phyloP scores from a whole-genome alignment of 2,113 vertebrate species.

The Melierax canorus region DNA sequence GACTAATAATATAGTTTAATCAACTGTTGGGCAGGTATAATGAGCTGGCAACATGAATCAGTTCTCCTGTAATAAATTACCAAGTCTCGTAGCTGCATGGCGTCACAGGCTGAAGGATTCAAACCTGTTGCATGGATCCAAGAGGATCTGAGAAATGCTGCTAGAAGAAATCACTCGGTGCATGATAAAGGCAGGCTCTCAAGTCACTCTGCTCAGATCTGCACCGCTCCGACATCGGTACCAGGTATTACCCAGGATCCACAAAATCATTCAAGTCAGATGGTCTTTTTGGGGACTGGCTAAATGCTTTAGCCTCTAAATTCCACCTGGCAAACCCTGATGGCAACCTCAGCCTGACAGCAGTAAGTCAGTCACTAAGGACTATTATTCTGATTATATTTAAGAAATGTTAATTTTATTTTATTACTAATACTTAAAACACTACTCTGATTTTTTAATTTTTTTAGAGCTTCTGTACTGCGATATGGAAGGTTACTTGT shows the following conservation, averaged over 20 bases:
- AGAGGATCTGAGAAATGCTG: neutral
- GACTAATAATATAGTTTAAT: conserved; percentile 35
- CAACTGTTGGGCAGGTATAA: conserved; percentile 25
- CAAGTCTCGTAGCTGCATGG: fast-evolving
- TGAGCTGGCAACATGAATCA: neutral
- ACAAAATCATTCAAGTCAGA: neutral
- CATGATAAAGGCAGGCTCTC: neutral
- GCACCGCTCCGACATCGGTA: neutral
- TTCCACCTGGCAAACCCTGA: neutral
- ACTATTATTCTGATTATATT: neutral
- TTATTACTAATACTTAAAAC: neutral
- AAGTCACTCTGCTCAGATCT: neutral
- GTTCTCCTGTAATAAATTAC: conserved; percentile 3
- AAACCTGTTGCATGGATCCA: neutral
- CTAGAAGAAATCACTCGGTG: neutral
- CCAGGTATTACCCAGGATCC: neutral
- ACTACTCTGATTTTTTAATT: neutral
- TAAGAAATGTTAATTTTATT: neutral
- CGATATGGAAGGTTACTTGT: neutral
- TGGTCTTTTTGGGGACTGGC: neutral
- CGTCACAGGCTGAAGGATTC: neutral
- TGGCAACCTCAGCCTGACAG: neutral
- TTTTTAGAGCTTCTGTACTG: neutral
- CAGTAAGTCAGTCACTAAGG: neutral
- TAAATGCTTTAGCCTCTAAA: neutral